These are phyloP conservation scores for Leptatherina wallacei DNA, from an alignment of 2,797 vertebrate genomes.

Conservation along the genomic window DNA sequence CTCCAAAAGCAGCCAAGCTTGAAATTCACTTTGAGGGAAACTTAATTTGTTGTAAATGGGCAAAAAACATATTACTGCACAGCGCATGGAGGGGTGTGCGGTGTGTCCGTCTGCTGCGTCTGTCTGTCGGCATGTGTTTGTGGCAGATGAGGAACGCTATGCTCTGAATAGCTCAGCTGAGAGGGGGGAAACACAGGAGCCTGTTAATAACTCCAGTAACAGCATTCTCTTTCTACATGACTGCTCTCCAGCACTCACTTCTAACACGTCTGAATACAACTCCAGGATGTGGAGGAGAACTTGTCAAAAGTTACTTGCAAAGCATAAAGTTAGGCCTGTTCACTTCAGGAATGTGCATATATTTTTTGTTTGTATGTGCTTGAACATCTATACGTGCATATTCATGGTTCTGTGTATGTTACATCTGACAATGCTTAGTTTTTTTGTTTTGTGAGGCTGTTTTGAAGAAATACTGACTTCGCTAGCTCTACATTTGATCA, in stretches of 20 bases:
- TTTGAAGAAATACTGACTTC: background rate
- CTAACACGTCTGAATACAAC: slow-evolving; percentile 69
- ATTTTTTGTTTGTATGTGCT: slow-evolving; percentile 10
- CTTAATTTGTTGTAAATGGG: slow-evolving; percentile 98
- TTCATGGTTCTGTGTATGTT: background rate
- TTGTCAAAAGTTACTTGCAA: slow-evolving; percentile 73
- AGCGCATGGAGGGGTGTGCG: slow-evolving; percentile 65
- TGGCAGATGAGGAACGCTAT: slow-evolving; percentile 80
- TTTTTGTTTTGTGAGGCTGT: background rate
- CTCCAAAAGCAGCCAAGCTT: slow-evolving; percentile 92
- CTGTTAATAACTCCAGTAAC: slow-evolving; percentile 82
- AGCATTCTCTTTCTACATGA: slow-evolving; percentile 82
- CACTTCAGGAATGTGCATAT: slow-evolving; percentile 29
- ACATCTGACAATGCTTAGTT: background rate
- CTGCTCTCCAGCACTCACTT: slow-evolving; percentile 71
- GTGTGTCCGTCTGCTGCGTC: slow-evolving; percentile 75
- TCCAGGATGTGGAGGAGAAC: slow-evolving; percentile 66
- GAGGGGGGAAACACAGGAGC: slow-evolving; percentile 79
- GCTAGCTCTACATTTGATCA: background rate
- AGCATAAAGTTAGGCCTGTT: slow-evolving; percentile 61
- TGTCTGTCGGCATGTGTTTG: slow-evolving; percentile 76
- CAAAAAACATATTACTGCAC: slow-evolving; percentile 95
- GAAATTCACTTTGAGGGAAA: slow-evolving; percentile 98
- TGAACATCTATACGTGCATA: background rate
- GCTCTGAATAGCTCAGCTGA: slow-evolving; percentile 84